These are phyloP conservation scores for Cerceris rybyensis DNA, from an alignment of 2,888 invertebrate genomes.

Conservation along the genomic window DNA sequence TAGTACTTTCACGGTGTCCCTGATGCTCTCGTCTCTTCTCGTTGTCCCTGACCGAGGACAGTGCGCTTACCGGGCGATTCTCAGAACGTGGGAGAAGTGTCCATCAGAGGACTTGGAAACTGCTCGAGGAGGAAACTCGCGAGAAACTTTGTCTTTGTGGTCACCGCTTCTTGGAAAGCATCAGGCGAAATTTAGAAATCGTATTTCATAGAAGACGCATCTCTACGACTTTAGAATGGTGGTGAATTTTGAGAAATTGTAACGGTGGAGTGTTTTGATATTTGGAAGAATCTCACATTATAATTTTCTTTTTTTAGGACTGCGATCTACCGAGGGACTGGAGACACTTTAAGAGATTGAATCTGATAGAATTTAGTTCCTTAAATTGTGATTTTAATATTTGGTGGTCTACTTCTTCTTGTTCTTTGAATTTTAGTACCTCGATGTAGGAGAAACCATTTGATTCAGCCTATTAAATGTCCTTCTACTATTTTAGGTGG, in stretches of 20 bases:
- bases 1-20: conserved; percentile 4
- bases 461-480: no score
- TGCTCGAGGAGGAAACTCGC: conserved; percentile 56
- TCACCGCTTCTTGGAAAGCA: conserved; percentile 62
- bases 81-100: conserved; percentile 58
- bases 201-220: conserved; percentile 59
- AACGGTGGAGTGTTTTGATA: not conserved
- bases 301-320: no score
- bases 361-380: no score
- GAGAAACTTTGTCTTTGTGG: conserved; percentile 63
- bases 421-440: no score
- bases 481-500: no score
- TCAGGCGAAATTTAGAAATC: conserved; percentile 59
- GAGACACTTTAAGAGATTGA: no score
- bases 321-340: no score
- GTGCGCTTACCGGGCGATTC: conserved; percentile 53
- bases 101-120: conserved; percentile 61
- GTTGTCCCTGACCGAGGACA: conserved; percentile 47
- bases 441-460: no score
- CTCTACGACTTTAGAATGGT: conserved; percentile 11
- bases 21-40: conserved; percentile 25
- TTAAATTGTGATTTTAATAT: no score
- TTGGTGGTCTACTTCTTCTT: no score
- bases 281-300: no score
- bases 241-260: conserved; percentile 24